Base-by-base conservation (phyloP, 2,888 invertebrate genomes). In the Diogma glabrata region DNA sequence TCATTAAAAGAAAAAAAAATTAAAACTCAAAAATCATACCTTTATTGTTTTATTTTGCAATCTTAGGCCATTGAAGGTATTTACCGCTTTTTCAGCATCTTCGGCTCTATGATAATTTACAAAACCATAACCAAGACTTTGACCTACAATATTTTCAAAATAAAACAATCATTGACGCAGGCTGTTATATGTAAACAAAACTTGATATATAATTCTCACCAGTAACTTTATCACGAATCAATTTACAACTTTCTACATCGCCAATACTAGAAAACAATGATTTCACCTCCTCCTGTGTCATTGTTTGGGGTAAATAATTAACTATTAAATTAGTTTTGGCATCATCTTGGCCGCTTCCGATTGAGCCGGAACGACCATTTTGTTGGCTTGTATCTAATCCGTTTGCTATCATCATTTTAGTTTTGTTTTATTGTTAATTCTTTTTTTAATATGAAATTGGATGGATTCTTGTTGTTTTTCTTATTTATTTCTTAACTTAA, bases 171-270 rank as follows among this genome's bases (percentile, higher is more conserved):
- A 19, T 5, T 12, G 9, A 10, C 40, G 9, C 28, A 8, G 3
- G n/a, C 20, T 2, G 23, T 43, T 19, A 22, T 43, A n/a, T 43
- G 22, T 9, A n/a, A 43, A 43, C 12, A 36, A 36, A 43, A 22
- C 7, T n/a, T n/a, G n/a, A n/a, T n/a, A n/a, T n/a, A n/a, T 50
- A 22, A 50, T 52, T 55, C 72, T 69, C 67, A 83, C 83, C 89
- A 71, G 91, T 91, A 64, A 89, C 84, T 77, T 93, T 93, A 74
- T 93, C 92, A 66, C 92, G 78, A 65, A 93, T 91, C 63, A 93
- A 78, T 74, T 93, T 93, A 77, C 93, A 93, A 70, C 88, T 89
- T 73, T 93, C 93, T 60, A 93, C 88, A 72, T 92, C 91, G 60
- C 92, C 92, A 67, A 93, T 88, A 67, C 87, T 87, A 53, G 87